Percentiles rank a stretch among this genome's conserved stretches.
These are phyloP conservation scores for Denticeps clupeoides DNA, from an alignment of 2,797 vertebrate genomes.

Conservation along the genomic window DNA sequence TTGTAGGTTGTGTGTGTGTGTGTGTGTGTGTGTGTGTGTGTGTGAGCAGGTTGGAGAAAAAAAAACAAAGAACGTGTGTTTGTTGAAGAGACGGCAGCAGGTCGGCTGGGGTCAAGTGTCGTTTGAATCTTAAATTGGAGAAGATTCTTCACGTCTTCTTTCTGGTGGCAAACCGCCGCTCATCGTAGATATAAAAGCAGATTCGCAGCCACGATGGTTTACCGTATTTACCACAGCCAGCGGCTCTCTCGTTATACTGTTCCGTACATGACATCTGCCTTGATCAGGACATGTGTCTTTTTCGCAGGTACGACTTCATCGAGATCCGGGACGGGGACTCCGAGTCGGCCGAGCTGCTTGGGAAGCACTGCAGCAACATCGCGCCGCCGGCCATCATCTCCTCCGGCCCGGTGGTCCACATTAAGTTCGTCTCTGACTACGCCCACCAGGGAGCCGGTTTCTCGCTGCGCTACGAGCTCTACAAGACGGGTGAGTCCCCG, in stretches of 20 bases:
- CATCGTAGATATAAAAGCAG: no score
- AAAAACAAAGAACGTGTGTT: slow-evolving; percentile 49
- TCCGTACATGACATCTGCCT: neutral
- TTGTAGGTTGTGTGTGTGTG: no score
- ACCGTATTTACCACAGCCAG: no score
- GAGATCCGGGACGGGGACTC: slow-evolving; percentile 88
- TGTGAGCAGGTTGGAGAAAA: no score
- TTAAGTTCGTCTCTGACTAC: slow-evolving; percentile 91
- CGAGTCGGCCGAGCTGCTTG: slow-evolving; percentile 78
- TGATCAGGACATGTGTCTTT: slow-evolving; percentile 3
- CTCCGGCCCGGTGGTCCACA: slow-evolving; percentile 78
- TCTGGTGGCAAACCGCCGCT: no score
- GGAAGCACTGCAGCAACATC: slow-evolving; percentile 94
- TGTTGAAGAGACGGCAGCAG: slow-evolving; percentile 42
- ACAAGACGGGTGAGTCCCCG: slow-evolving; percentile 79
- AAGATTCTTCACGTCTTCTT: no score
- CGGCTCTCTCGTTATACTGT: neutral
- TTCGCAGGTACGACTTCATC: slow-evolving; percentile 85
- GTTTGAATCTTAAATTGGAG: neutral
- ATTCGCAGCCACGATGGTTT: no score
- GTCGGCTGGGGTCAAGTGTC: neutral
- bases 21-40: no score
- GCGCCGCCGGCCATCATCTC: slow-evolving; percentile 93
- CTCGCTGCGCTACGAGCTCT: slow-evolving; percentile 97
- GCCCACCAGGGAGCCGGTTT: slow-evolving; percentile 93